Evolutionary conservation across 2,113 vertebrate species (phyloP).

Genomic region (Eclectus roratus): DNA sequence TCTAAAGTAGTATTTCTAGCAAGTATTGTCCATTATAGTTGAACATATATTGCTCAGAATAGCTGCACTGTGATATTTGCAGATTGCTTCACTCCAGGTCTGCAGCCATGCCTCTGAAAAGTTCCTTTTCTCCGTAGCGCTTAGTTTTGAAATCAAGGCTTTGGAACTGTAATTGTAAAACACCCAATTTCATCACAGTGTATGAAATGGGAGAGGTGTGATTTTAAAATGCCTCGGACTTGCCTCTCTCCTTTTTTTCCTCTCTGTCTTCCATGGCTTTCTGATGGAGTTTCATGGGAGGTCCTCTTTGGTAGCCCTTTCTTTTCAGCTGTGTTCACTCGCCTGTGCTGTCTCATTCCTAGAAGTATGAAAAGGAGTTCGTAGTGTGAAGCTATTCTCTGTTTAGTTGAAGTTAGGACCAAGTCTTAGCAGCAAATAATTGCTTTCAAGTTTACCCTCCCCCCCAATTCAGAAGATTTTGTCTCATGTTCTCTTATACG

Average conservation of each 20-base stretch:
- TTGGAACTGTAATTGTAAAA: not conserved
- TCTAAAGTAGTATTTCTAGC: not conserved
- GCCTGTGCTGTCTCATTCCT: not conserved
- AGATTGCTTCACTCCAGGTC: too few species aligned
- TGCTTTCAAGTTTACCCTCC: not conserved
- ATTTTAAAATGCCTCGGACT: not conserved
- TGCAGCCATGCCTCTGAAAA: not conserved
- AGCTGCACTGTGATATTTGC: not conserved
- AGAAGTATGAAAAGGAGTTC: not conserved
- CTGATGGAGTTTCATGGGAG: rapidly evolving
- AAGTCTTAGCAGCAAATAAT: not conserved
- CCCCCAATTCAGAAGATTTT: not conserved
- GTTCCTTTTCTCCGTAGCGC: not conserved
- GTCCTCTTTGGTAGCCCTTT: not conserved
- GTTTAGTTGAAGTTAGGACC: not conserved
- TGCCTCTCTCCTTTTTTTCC: not conserved
- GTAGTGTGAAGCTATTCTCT: rapidly evolving
- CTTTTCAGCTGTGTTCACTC: not conserved
- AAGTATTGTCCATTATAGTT: not conserved
- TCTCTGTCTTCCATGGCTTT: not conserved
- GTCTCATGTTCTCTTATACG: not conserved
- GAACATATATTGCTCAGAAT: not conserved
- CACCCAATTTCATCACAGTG: not conserved
- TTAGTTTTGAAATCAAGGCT: not conserved
- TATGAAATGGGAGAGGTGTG: not conserved